Evolutionary conservation across 2,888 invertebrate species (phyloP).

Genomic region (Stenolophus ochropezus): DNA sequence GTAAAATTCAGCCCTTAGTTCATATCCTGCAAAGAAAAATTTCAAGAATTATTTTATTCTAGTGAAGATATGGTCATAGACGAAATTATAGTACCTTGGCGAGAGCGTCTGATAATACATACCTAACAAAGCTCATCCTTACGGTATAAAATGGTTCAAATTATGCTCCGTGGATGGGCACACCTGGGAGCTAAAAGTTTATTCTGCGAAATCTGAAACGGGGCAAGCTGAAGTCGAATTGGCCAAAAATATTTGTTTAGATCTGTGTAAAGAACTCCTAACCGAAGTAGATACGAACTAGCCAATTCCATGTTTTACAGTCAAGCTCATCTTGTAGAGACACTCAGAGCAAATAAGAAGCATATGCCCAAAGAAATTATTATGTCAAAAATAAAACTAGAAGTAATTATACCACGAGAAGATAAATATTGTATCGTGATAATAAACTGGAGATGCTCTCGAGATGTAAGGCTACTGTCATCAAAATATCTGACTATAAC

Average conservation of each 20-base stretch:
- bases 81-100: constrained; percentile 65
- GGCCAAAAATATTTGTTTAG: not conserved
- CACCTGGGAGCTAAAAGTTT: constrained; percentile 2
- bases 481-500: constrained; percentile 66
- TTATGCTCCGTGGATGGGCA: constrained; percentile 23
- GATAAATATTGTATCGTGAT: constrained; percentile 67
- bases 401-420: constrained; percentile 66
- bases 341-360: constrained; percentile 64
- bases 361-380: constrained; percentile 64
- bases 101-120: constrained; percentile 57
- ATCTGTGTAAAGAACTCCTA: constrained; percentile 18
- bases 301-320: constrained; percentile 63
- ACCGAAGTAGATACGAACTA: constrained; percentile 61
- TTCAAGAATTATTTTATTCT: constrained; percentile 62
- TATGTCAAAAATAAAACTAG: constrained; percentile 63
- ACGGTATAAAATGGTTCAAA: constrained; percentile 21
- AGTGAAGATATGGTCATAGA: constrained; percentile 63
- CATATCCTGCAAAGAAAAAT: constrained; percentile 59
- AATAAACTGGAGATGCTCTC: constrained; percentile 67
- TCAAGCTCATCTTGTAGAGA: constrained; percentile 67
- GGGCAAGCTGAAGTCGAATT: not conserved
- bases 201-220: constrained; percentile 7
- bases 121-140: constrained; percentile 23
- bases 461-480: constrained; percentile 67
- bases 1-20: constrained; percentile 61